Evolutionary conservation across 92 coral and sea anemone species (phyloP), one percentile per base, ranked within the genome.

Genomic region (Epizoanthus illoricatus): DNA sequence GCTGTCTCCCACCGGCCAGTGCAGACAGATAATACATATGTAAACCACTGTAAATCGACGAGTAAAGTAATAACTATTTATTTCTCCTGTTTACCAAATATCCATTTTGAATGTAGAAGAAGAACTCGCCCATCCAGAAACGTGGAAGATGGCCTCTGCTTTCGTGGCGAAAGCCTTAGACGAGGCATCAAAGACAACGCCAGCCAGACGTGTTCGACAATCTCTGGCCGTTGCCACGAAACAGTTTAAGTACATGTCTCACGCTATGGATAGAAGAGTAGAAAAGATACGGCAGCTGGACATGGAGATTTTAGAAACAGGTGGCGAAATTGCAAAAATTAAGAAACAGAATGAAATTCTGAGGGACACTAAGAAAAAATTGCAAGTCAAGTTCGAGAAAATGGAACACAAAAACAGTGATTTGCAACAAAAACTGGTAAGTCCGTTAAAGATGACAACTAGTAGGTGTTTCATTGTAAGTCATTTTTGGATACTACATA

Each of bases 261-360:
- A 78, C 83, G 52, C 85, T 56, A 71, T 89, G 81, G 83, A 45
- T 54, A 59, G 39, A 33, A 81, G 89, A 45, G 83, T 57, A 5
- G 86, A 69, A 4, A 57, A 36, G 57, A 86, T 91, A 43, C 71
- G 36, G 7, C 80, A 85, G 84, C 23, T 88, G 71, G 94, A 92
- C 78, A 83, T 65, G 33, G 91, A 91, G 78, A 66, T 88, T 36
- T 7, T 86, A 49, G 87, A 88, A 4, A 74, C 86, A 8, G 92
- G 90, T 58, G 90, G 88, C 7, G 91, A 91, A 23, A 60, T 79
- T 23, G 87, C 73, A 15, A 97, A 87, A 78, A 57, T 84, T 16
- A 97, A 91, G 79, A 97, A 87, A 76, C 85, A 91, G 55, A 89
- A 85, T 28, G 94, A 93, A 40, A 90, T 91, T 2, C 86, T 97